phyloP scores from a whole-genome alignment of 2,888 invertebrate genomes.

The Crossocerus cetratus region DNA sequence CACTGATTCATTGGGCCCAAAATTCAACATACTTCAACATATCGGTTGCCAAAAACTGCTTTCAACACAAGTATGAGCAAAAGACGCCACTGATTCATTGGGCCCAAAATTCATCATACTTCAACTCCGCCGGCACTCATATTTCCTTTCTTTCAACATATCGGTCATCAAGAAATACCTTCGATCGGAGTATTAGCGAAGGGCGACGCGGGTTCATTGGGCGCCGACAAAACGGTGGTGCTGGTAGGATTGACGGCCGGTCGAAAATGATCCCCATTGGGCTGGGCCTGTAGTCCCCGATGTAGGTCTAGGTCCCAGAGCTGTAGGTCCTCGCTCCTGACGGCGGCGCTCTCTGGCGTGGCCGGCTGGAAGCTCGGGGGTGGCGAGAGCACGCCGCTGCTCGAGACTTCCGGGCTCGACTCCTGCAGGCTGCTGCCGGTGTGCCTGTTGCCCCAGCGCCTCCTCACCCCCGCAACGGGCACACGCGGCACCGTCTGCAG shows the following conservation, averaged over 20 bases:
- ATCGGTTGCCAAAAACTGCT: no score
- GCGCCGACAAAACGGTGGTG: conserved; percentile 47
- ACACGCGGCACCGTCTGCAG: conserved; percentile 71
- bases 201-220: conserved; percentile 57
- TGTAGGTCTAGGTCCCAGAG: conserved; percentile 87
- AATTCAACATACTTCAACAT: no score
- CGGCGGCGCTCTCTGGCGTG: conserved; percentile 83
- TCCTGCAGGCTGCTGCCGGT: conserved; percentile 65
- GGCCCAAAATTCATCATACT: no score
- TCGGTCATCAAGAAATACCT: conserved; percentile 57
- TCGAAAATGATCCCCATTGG: conserved; percentile 35
- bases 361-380: conserved; percentile 85
- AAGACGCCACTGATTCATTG: no score
- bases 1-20: no score
- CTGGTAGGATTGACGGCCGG: conserved; percentile 28
- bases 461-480: conserved; percentile 70
- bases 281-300: conserved; percentile 62
- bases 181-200: conserved; percentile 62
- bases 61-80: no score
- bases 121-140: no score
- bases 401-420: conserved; percentile 74
- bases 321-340: conserved; percentile 85
- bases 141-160: no score
- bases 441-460: conserved; percentile 69
- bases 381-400: conserved; percentile 80